A percentile compares a stretch with the other conserved stretches of the same genome.
These are phyloP conservation scores for Pollicipes pollicipes DNA, from an alignment of 1,140 invertebrate species.

Conservation along the genomic window DNA sequence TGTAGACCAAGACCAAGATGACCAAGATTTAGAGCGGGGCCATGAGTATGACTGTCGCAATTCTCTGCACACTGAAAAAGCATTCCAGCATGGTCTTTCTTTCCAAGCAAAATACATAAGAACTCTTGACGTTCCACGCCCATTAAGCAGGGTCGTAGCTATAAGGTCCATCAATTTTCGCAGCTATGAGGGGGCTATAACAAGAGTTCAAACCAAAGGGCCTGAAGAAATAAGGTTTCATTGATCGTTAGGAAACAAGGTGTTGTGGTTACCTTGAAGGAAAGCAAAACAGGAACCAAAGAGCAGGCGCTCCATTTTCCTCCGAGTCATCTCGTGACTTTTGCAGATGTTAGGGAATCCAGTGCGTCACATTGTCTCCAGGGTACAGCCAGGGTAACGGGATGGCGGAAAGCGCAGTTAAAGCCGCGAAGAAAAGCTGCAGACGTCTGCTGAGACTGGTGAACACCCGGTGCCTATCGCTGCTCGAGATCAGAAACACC, in stretches of 20 bases:
- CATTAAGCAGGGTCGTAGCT: not conserved
- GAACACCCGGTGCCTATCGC: too few species aligned
- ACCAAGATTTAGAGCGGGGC: too few species aligned
- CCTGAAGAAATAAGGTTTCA: not conserved
- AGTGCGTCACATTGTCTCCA: too few species aligned
- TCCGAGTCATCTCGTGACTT: slow-evolving; percentile 28
- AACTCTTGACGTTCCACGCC: not conserved
- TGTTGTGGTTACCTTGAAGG: not conserved
- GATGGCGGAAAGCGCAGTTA: too few species aligned
- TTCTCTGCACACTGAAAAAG: not conserved
- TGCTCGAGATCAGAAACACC: too few species aligned
- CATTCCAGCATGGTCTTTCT: not conserved
- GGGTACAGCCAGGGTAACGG: too few species aligned
- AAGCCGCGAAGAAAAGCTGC: too few species aligned
- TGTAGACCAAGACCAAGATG: too few species aligned
- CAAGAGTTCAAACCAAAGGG: not conserved
- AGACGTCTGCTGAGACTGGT: too few species aligned
- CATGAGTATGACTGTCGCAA: not conserved
- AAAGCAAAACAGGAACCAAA: too few species aligned
- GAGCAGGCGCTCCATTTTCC: slow-evolving; percentile 61
- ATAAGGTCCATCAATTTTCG: too few species aligned
- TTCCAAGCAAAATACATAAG: not conserved
- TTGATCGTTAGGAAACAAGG: not conserved
- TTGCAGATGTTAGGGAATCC: too few species aligned
- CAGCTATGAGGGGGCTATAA: not conserved